phyloP scores from a whole-genome alignment of 2,113 vertebrate genomes.

The Mugil cephalus region DNA sequence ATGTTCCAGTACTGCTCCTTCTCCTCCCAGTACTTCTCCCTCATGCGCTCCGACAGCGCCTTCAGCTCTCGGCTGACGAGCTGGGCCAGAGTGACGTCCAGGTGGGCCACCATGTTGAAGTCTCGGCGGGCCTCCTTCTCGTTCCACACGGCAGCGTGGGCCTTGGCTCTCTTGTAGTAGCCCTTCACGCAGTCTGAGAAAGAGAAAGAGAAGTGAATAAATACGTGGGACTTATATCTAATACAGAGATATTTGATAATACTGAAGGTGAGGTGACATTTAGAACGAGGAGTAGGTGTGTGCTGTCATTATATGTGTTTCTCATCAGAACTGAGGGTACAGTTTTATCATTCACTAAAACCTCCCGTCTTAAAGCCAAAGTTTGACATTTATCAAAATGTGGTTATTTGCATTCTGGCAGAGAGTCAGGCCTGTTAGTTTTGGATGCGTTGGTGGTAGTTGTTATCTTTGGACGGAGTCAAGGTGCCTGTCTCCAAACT shows the following conservation, averaged over 20 bases:
- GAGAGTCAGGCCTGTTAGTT: background rate
- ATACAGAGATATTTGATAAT: background rate
- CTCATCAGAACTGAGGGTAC: background rate
- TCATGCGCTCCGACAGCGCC: constrained; percentile 86
- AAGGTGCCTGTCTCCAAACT: background rate
- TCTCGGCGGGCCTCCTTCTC: constrained; percentile 85
- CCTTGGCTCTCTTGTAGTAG: constrained; percentile 90
- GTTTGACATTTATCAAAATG: background rate
- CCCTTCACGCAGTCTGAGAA: constrained; percentile 87
- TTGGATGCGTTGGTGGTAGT: background rate
- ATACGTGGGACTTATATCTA: background rate
- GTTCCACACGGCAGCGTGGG: constrained; percentile 88
- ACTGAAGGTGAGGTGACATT: background rate
- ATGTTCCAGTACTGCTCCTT: constrained; percentile 87
- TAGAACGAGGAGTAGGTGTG: background rate
- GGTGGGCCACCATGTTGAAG: constrained; percentile 83
- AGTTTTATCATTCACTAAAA: constrained; percentile 1
- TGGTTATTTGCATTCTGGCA: background rate
- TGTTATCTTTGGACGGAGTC: background rate
- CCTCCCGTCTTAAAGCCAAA: background rate
- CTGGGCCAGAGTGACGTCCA: constrained; percentile 81
- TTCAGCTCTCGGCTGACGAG: constrained; percentile 84
- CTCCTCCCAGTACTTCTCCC: constrained; percentile 89
- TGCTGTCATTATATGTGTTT: background rate
- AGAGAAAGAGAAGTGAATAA: background rate